Percentiles rank a stretch among this genome's conserved stretches.
phyloP scores from a whole-genome alignment of 2,113 vertebrate genomes.

The Cephalopterus ornatus region DNA sequence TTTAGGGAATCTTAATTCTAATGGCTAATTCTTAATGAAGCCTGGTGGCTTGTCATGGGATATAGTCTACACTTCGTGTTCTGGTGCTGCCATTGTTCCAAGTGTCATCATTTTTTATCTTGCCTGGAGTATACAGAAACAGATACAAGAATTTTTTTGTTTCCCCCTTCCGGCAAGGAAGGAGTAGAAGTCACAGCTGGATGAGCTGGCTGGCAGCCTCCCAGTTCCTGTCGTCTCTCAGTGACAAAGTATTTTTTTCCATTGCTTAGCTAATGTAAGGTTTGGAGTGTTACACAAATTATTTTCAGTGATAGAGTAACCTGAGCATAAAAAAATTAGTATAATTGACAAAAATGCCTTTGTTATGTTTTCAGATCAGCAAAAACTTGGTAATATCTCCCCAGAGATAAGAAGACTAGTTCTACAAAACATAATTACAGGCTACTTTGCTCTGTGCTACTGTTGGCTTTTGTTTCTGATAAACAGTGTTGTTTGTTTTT shows the following conservation, averaged over 20 bases:
- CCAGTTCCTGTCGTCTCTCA: background rate
- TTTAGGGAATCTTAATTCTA: background rate
- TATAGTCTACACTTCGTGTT: background rate
- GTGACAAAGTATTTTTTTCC: background rate
- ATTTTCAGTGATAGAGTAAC: background rate
- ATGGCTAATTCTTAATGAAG: background rate
- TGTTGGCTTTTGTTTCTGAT: background rate
- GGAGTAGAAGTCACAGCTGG: background rate
- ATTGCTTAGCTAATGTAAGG: background rate
- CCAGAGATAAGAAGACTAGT: background rate
- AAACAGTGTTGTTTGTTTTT: background rate
- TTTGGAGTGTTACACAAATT: background rate
- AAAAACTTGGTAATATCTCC: background rate
- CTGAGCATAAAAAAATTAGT: background rate
- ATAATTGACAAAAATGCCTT: background rate
- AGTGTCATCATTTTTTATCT: background rate
- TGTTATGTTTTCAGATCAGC: background rate
- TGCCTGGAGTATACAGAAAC: background rate
- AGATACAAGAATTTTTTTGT: background rate
- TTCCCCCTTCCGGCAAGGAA: background rate
- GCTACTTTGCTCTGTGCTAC: background rate
- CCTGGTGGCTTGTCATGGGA: background rate
- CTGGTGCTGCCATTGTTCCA: background rate
- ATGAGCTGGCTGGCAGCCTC: background rate
- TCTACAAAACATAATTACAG: background rate